A percentile compares a stretch with the other conserved stretches of the same genome.
These are phyloP conservation scores for Pentalonia nigronervosa DNA, from an alignment of 1,140 invertebrate species.

Conservation along the genomic window DNA sequence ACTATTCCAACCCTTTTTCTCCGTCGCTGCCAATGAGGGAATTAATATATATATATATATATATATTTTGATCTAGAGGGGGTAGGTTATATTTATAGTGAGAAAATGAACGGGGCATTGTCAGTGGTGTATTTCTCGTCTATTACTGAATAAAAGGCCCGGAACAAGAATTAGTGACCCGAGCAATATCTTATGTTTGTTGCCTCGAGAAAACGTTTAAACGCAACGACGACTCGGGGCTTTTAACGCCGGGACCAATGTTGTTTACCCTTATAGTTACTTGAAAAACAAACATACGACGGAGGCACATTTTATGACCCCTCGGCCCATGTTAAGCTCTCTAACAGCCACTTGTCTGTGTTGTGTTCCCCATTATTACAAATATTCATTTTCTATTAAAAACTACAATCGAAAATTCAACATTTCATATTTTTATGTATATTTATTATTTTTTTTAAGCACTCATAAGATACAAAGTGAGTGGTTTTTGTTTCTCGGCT, in stretches of 20 bases:
- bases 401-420: not conserved
- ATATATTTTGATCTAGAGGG: not conserved
- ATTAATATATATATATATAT: constrained; percentile 17
- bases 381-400: constrained; percentile 35
- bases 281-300: constrained; percentile 32
- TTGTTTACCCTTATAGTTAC: constrained; percentile 44
- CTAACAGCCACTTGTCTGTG: not conserved
- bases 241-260: constrained; percentile 32
- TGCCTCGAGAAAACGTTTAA: constrained; percentile 34
- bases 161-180: constrained; percentile 35
- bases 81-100: not conserved
- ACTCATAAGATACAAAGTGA: not conserved
- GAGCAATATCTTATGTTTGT: constrained; percentile 44
- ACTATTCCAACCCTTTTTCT: constrained; percentile 32
- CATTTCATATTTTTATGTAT: not conserved
- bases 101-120: not conserved
- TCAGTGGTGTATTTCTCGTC: constrained; percentile 1
- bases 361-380: not conserved
- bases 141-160: constrained; percentile 30
- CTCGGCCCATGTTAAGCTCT: not conserved
- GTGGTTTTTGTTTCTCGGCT: not conserved
- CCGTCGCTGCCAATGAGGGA: not conserved
- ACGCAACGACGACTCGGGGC: constrained; percentile 31
- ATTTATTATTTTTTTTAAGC: not conserved
- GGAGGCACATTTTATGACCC: not conserved